phyloP scores from a whole-genome alignment of 2,888 invertebrate genomes.

The Eupithecia abbreviata region DNA sequence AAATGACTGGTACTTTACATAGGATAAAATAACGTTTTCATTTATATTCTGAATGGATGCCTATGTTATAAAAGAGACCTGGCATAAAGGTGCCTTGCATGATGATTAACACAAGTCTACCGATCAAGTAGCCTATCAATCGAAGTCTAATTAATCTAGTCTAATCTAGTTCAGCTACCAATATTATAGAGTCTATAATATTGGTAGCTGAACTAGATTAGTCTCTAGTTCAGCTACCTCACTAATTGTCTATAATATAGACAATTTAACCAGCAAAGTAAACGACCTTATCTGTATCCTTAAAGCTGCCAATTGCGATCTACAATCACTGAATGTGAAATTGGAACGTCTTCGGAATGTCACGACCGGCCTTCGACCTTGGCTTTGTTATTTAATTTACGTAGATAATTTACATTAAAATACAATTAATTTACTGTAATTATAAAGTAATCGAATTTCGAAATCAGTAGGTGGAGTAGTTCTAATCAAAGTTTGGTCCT shows the following conservation, averaged over 20 bases:
- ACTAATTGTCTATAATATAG: no score
- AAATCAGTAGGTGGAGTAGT: not conserved
- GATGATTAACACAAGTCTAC: no score
- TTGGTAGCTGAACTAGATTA: not conserved
- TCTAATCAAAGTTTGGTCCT: not conserved
- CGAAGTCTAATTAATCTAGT: not conserved
- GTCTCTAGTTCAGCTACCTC: not conserved
- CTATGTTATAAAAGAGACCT: no score
- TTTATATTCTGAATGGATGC: no score
- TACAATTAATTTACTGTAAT: conserved; percentile 8
- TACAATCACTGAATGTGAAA: conserved; percentile 28
- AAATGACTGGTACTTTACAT: no score
- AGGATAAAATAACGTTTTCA: no score
- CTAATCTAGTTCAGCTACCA: not conserved
- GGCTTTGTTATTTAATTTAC: conserved; percentile 18
- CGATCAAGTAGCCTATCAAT: no score
- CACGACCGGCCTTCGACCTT: conserved; percentile 25
- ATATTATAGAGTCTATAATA: no score
- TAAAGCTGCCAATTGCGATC: conserved; percentile 22
- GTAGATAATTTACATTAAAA: conserved; percentile 1
- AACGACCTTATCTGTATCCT: conserved; percentile 22
- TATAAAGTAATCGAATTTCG: not conserved
- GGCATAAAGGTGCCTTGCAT: no score
- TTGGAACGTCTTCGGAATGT: conserved; percentile 30
- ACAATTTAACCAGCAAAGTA: not conserved